phyloP scores from a whole-genome alignment of 2,113 vertebrate genomes.

The Trachemys scripta region DNA sequence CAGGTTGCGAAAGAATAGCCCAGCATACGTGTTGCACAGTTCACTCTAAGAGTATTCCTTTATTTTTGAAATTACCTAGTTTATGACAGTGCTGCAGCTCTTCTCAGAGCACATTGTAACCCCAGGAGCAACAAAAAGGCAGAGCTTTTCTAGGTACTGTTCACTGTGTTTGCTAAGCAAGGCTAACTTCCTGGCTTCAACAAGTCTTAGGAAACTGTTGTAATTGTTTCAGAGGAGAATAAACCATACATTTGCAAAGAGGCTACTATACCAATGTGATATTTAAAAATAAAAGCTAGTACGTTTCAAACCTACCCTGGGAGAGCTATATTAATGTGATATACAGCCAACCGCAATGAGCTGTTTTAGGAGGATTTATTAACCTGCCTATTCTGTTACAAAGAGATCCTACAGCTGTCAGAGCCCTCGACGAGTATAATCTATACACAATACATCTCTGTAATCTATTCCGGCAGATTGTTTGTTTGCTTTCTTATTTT shows the following conservation, averaged over 20 bases:
- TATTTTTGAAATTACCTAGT: neutral
- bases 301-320: neutral
- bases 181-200: neutral
- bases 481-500: conserved; percentile 18
- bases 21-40: neutral
- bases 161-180: neutral
- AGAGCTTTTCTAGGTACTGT: neutral
- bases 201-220: neutral
- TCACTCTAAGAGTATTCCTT: neutral
- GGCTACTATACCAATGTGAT: neutral
- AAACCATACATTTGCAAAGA: neutral
- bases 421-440: neutral
- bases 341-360: neutral
- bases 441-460: neutral
- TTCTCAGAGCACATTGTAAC: neutral
- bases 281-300: neutral
- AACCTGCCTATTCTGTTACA: neutral
- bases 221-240: neutral
- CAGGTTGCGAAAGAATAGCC: neutral
- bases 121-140: neutral
- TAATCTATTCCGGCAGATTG: conserved; percentile 2
- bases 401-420: conserved; percentile 9
- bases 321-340: neutral
- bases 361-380: neutral
- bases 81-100: neutral